Percentiles rank a stretch among this genome's conserved stretches.
Conservation (phyloP, 1,140 invertebrate genomes). For the Drosophila arizonae region DNA sequence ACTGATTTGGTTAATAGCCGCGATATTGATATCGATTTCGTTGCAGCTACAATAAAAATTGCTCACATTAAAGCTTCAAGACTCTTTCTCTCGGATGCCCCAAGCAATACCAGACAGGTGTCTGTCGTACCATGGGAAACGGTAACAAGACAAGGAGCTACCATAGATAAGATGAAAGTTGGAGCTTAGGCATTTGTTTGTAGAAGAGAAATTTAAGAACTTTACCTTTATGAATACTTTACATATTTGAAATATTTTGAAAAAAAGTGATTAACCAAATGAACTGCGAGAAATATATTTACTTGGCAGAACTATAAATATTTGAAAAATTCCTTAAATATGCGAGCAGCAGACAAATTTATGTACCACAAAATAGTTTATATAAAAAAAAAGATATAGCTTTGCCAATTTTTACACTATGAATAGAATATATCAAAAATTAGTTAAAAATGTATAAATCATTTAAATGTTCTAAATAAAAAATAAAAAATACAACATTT, state of each 20-base stretch:
- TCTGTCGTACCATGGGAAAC: constrained; percentile 6
- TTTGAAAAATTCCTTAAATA: not conserved
- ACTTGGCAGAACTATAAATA: not conserved
- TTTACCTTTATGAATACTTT: constrained; percentile 7
- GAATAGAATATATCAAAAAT: too few relatives aligned
- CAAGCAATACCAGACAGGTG: constrained; percentile 52
- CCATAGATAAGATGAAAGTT: constrained; percentile 32
- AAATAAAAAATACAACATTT: too few relatives aligned
- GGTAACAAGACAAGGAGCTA: constrained; percentile 38
- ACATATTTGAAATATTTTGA: constrained; percentile 4
- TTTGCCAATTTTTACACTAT: not conserved
- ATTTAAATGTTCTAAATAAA: too few relatives aligned
- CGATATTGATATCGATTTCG: constrained; percentile 74
- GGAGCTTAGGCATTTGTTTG: constrained; percentile 7
- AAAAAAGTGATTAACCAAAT: not conserved
- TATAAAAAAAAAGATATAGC: not conserved
- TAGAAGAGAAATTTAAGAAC: constrained; percentile 4
- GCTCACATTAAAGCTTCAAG: constrained; percentile 62
- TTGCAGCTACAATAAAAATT: constrained; percentile 72
- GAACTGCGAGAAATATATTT: too few relatives aligned
- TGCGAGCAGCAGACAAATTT: not conserved
- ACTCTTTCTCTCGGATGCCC: constrained; percentile 16
- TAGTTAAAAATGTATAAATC: too few relatives aligned
- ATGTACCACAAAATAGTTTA: not conserved
- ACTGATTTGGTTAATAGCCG: constrained; percentile 78